These are phyloP conservation scores for Heliconius eleuchia DNA, from an alignment of 1,140 invertebrate species.

Conservation along the genomic window DNA sequence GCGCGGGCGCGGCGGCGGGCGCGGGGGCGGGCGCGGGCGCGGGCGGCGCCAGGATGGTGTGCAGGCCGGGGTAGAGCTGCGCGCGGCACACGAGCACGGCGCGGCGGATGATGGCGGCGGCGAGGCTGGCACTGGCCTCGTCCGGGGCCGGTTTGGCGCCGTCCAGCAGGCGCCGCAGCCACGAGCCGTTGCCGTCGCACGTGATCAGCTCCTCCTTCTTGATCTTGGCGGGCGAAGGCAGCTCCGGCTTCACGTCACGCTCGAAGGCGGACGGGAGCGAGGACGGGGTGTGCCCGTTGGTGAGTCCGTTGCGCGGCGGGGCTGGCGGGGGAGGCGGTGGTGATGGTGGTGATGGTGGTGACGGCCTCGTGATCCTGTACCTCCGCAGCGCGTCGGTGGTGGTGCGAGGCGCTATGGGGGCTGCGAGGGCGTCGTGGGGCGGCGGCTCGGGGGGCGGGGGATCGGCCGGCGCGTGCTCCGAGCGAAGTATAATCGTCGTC, in stretches of 20 bases:
- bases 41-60: slow-evolving; percentile 83
- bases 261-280: not conserved
- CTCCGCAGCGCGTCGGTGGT: slow-evolving; percentile 31
- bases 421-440: slow-evolving; percentile 33
- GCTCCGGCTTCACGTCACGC: not conserved
- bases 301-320: slow-evolving; percentile 22
- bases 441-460: slow-evolving; percentile 45
- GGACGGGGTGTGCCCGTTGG: slow-evolving; percentile 22
- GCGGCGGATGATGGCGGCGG: slow-evolving; percentile 69
- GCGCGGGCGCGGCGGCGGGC: not conserved
- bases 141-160: slow-evolving; percentile 25
- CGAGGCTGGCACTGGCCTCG: slow-evolving; percentile 45
- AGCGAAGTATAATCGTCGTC: slow-evolving; percentile 60
- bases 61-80: slow-evolving; percentile 84
- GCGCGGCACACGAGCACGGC: slow-evolving; percentile 64
- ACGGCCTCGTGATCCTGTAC: slow-evolving; percentile 29
- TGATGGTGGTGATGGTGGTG: too few relatives aligned
- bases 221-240: slow-evolving; percentile 31
- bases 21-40: slow-evolving; percentile 34
- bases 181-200: slow-evolving; percentile 6
- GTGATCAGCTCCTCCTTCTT: slow-evolving; percentile 36
- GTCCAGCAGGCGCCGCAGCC: slow-evolving; percentile 45
- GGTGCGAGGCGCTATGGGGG: not conserved
- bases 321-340: not conserved
- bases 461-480: slow-evolving; percentile 58